Base-by-base conservation (phyloP, 2,888 invertebrate species). In the Diplolepis rosae region DNA sequence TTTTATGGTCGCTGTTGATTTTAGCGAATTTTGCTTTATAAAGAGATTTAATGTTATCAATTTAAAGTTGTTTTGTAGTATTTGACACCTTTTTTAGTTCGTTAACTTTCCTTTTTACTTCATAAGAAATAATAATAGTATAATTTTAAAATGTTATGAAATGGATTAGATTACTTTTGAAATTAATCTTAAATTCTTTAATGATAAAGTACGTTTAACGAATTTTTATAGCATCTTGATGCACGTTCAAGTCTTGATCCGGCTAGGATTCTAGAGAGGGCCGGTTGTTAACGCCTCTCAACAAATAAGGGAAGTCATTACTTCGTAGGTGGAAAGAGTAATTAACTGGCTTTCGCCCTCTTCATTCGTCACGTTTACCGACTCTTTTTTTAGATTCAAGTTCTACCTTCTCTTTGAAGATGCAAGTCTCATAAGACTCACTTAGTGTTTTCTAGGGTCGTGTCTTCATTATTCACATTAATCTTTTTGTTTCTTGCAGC, bases 241-340 rank as follows among this genome's bases (percentile, higher is more conserved):
- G 35, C 51, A 70, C 70, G 72, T 72, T 74, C 15, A 65, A 71
- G 65, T 68, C 71, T 65, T 71, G 15, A n/a, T n/a, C n/a, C n/a
- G 73, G 70, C 65, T 69, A 71, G 73, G 71, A 69, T 74, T 72
- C 74, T 72, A 73, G 73, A 74, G 54, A 73, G 75, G 76, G 83
- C 80, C 82, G 83, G 82, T 82, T 82, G 85, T 82, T 86, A 82
- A 85, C 84, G 82, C 84, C 85, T 85, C 85, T 85, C 86, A 86
- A 86, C 87, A 87, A 87, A 87, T 87, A 85, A 85, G 86, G 85
- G 85, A 87, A 86, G 86, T 86, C 86, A 85, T 87, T 87, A 87
- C 82, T 84, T 77, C 79, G 77, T 82, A 79, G 82, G 80, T 83
- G 83, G 84, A 80, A 82, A 83, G 84, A 84, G 85, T 85, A 85